phyloP scores from a whole-genome alignment of 1,140 invertebrate genomes.

The Lordiphosa clarofinis region DNA sequence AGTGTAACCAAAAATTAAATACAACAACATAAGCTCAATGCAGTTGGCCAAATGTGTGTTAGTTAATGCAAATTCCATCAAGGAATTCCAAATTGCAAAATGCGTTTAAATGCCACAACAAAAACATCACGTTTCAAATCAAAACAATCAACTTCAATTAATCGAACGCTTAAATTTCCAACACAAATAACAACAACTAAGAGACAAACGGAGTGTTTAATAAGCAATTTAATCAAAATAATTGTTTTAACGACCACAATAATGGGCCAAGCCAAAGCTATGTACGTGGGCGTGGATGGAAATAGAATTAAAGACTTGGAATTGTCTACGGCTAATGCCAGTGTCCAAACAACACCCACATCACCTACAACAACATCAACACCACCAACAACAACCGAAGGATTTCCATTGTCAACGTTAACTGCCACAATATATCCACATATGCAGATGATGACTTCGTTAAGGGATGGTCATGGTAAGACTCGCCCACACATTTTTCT shows the following conservation, averaged over 20 bases:
- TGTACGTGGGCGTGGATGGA: slow-evolving; percentile 28
- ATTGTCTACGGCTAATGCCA: slow-evolving; percentile 6
- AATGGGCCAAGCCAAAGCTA: slow-evolving; percentile 36
- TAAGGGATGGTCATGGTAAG: slow-evolving; percentile 7
- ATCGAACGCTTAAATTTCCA: slow-evolving; percentile 17
- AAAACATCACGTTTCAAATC: slow-evolving; percentile 40
- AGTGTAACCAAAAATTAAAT: slow-evolving; percentile 7
- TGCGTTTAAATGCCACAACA: slow-evolving; percentile 72
- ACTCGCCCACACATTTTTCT: background rate
- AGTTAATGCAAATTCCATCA: slow-evolving; percentile 58
- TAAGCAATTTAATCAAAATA: slow-evolving; percentile 54
- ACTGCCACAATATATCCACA: slow-evolving; percentile 7
- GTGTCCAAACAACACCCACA: background rate
- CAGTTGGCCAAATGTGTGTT: slow-evolving; percentile 69
- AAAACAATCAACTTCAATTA: slow-evolving; percentile 22
- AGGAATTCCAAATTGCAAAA: slow-evolving; percentile 61
- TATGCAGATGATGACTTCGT: slow-evolving; percentile 10
- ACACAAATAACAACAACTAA: slow-evolving; percentile 6
- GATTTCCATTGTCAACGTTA: slow-evolving; percentile 11
- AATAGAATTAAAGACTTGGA: slow-evolving; percentile 24
- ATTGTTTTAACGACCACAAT: slow-evolving; percentile 56
- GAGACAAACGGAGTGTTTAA: slow-evolving; percentile 42
- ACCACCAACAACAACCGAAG: slow-evolving; percentile 6
- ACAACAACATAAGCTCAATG: slow-evolving; percentile 54
- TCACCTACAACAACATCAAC: slow-evolving; percentile 1